Base-by-base conservation (phyloP, 2,888 invertebrate species). In the Heliconius charithonia region DNA sequence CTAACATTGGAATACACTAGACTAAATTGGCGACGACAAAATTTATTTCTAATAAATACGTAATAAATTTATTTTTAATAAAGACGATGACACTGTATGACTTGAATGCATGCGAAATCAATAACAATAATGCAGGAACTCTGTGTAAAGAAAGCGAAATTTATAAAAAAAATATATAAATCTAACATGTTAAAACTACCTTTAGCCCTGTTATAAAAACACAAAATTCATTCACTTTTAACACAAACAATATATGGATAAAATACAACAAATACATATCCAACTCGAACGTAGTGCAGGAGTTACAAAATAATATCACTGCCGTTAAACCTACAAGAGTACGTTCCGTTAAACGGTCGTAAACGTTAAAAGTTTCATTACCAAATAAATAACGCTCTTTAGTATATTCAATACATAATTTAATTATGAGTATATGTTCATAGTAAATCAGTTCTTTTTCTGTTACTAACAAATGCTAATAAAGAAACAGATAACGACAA, bases 1-100 rank as follows among this genome's bases (percentile, higher is more conserved):
- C 86, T 89, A 91, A 90, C 89, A 93, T 88, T 90, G 92, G 91
- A 92, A 93, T 92, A 90, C 84, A 82, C 92, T 91, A 91, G 84
- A 79, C 83, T 83, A 85, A 66, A 72, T 79, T 77, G 75, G 77
- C 76, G 80, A 79, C 81, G 65, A 81, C 80, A 82, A 77, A 81
- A 81, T 76, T 75, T 80, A 77, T 77, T 79, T 79, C 66, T 72
- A 83, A 82, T 80, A 85, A 82, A 83, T 81, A 84, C 86, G 85
- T 82, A 81, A 37, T 37, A 77, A 81, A 81, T 76, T 75, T 80
- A 77, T 77, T 79, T 79, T 59, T 72, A 83, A 82, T 78, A 85
- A 84, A 84, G 85, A 89, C 87, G 80, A 92, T 91, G 91, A 93
- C 91, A 93, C 92, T 87, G 87, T 86, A 89, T 91, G 91, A 93